phyloP scores from a whole-genome alignment of 2,888 invertebrate genomes.

The Acanthosepion lycidas region DNA sequence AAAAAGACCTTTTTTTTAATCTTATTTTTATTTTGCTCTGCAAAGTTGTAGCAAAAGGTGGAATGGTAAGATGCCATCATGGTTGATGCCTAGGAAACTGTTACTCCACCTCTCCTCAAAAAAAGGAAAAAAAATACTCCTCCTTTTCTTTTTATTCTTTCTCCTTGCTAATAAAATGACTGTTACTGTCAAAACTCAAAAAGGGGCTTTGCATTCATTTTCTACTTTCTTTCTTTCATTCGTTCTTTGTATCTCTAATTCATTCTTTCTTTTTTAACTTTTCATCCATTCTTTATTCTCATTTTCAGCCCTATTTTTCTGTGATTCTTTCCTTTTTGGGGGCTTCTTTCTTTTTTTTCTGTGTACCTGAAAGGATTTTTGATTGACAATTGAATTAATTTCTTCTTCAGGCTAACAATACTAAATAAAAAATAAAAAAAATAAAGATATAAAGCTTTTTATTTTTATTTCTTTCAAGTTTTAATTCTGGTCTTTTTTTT shows the following conservation, averaged over 20 bases:
- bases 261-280: not conserved
- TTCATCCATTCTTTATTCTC: not conserved
- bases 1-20: not conserved
- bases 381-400: slow-evolving; percentile 33
- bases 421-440: not conserved
- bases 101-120: not conserved
- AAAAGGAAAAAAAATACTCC: not conserved
- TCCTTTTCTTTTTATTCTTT: not conserved
- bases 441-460: not conserved
- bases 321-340: not conserved
- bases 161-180: too few species aligned
- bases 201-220: not conserved
- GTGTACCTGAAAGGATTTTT: not conserved
- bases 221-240: not conserved
- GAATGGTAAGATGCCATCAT: not conserved
- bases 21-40: not conserved
- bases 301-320: not conserved
- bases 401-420: not conserved
- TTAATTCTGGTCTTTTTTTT: not conserved
- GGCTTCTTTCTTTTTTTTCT: not conserved
- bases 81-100: not conserved
- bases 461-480: not conserved
- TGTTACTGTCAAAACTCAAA: not conserved
- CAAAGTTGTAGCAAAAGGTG: not conserved
- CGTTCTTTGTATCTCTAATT: not conserved